These are phyloP conservation scores for Alfaro cultratus DNA, from an alignment of 2,797 vertebrate species.

Conservation along the genomic window DNA sequence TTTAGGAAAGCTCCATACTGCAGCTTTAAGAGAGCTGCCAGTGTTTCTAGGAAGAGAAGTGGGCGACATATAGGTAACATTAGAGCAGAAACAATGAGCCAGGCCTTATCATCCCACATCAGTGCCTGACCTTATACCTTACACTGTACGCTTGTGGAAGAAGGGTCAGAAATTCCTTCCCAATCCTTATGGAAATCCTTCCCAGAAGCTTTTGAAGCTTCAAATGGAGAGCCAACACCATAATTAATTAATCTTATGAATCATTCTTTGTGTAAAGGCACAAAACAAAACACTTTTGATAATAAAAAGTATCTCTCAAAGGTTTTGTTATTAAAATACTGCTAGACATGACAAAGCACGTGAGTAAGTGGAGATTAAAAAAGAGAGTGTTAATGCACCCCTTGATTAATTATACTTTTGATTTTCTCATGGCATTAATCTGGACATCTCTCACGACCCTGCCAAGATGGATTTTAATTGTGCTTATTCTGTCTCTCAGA, in stretches of 20 bases:
- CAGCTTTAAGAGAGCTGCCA: not conserved
- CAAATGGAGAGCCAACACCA: not conserved
- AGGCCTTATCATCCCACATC: not conserved
- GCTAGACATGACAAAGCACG: not conserved
- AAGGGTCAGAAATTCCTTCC: not conserved
- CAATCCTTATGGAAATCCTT: not conserved
- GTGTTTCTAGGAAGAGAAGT: not conserved
- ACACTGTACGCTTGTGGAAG: not conserved
- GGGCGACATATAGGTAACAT: too few relatives aligned
- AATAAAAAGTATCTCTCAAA: not conserved
- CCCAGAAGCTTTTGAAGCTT: not conserved
- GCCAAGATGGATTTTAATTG: too few relatives aligned
- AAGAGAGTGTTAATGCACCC: not conserved
- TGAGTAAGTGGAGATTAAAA: not conserved
- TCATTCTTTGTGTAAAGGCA: not conserved
- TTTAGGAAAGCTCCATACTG: too few relatives aligned
- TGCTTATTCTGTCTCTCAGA: not conserved
- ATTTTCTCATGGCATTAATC: not conserved
- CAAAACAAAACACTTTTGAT: not conserved
- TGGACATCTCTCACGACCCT: not conserved
- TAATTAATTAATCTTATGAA: not conserved
- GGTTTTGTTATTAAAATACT: not conserved
- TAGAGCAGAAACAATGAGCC: not conserved
- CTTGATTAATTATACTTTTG: not conserved
- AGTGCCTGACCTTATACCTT: not conserved